Evolutionary conservation across 1,140 invertebrate genomes (phyloP), one percentile per base, ranked within the genome.

Genomic region (Brachionus sp.): DNA sequence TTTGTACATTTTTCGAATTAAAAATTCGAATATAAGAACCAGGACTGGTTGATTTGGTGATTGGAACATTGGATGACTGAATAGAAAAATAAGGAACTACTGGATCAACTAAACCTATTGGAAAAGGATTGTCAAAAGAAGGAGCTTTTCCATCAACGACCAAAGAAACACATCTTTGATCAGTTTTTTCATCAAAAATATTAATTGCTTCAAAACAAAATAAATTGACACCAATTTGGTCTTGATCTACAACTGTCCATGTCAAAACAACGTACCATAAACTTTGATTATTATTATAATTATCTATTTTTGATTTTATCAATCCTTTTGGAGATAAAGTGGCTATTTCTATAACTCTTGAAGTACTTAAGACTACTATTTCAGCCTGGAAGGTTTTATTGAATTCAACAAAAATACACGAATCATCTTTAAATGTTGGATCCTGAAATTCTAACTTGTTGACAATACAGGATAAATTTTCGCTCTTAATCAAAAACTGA

Each of bases 131-230:
- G 9, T 9, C 7, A 70, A 70, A 70, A 35, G 16, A 6, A 5
- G 66, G 66, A 1, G 3, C 10, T 2, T 5, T 39, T 23, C 33
- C 66, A 37, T 39, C 66, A 3, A 70, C 66, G 7, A 70, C 35
- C 1, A 70, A 16, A 39, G 33, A 39, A 5, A 70, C 35, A 39
- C 66, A 70, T 70, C 66, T 70, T 70, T 37, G 35, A 9, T 75
- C 70, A 4, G 16, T 50, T 46, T 33, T 19, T 25, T 44, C 19
- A 23, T 25, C 70, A 25, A n/a, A 5, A 10, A 5, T 12, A 75
- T 75, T 50, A 35, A 46, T 46, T 29, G 39, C 70, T 13, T 44
- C 25, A n/a, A 75, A 75, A 39, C 70, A 75, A 50, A 75, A 75
- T 29, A 75, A 12, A 13, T 75, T 75, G 16, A 25, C 19, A 5